Conservation (phyloP, 2,113 vertebrate genomes). For the Nestor notabilis region DNA sequence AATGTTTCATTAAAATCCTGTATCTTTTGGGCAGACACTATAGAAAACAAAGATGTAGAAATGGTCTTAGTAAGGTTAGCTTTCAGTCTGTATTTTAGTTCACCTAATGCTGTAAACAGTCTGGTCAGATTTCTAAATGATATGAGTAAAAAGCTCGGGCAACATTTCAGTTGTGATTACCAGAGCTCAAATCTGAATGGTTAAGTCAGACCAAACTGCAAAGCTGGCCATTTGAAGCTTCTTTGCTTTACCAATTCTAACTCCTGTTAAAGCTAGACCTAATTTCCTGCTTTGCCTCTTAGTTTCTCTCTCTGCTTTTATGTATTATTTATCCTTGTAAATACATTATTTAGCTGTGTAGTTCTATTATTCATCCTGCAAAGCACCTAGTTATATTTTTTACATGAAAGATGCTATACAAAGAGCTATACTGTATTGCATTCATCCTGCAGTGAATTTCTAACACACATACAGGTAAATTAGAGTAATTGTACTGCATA, state of each 20-base stretch:
- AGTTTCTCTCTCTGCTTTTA: neutral
- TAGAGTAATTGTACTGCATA: neutral
- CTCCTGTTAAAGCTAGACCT: neutral
- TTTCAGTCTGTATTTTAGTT: neutral
- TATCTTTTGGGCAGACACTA: neutral
- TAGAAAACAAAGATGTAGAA: neutral
- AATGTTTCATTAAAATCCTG: neutral
- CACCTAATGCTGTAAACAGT: neutral
- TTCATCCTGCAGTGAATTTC: neutral
- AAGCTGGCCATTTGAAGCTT: neutral
- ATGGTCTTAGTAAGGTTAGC: neutral
- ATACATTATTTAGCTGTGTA: neutral
- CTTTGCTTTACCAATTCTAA: neutral
- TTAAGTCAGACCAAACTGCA: neutral
- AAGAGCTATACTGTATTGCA: neutral
- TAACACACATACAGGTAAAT: neutral
- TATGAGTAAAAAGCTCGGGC: neutral
- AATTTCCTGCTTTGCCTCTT: neutral
- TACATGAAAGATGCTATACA: neutral
- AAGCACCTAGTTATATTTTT: neutral
- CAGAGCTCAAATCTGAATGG: neutral
- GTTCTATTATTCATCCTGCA: neutral
- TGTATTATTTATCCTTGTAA: neutral
- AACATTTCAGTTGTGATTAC: neutral
- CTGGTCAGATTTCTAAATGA: neutral